Percentiles rank a stretch among this genome's conserved stretches.
Evolutionary conservation across 1,140 invertebrate species (phyloP).

Genomic region (Magallana angulata): DNA sequence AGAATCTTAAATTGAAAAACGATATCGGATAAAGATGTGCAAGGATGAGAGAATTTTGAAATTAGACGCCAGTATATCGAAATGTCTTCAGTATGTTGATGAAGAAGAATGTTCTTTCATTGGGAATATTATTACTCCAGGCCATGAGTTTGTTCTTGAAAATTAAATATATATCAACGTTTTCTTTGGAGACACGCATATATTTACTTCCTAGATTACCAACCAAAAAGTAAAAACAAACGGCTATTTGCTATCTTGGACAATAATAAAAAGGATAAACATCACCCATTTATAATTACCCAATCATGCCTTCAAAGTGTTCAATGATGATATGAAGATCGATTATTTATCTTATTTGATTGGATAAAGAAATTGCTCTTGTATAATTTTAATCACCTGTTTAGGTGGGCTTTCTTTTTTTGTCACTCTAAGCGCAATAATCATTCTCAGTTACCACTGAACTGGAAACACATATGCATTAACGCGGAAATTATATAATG

Average conservation of each 20-base stretch:
- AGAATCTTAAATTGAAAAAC: neutral
- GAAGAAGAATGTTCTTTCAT: neutral
- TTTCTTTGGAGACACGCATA: neutral
- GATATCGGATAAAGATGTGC: neutral
- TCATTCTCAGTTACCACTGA: no score
- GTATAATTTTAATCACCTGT: no score
- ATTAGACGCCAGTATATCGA: neutral
- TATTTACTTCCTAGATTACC: neutral
- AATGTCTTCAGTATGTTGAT: neutral
- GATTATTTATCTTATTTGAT: no score
- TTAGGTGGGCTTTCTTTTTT: no score
- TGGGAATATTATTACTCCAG: neutral
- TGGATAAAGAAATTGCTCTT: no score
- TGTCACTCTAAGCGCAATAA: no score
- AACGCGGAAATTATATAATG: no score
- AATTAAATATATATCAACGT: neutral
- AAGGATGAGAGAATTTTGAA: neutral
- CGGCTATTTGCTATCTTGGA: neutral
- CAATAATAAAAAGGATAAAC: no score
- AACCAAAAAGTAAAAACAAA: neutral
- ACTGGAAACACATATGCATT: no score
- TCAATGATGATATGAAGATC: no score
- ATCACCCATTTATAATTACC: no score
- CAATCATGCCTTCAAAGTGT: no score
- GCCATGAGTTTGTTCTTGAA: neutral